Conservation (phyloP, 2,797 vertebrate genomes). For the Saxicola maurus region DNA sequence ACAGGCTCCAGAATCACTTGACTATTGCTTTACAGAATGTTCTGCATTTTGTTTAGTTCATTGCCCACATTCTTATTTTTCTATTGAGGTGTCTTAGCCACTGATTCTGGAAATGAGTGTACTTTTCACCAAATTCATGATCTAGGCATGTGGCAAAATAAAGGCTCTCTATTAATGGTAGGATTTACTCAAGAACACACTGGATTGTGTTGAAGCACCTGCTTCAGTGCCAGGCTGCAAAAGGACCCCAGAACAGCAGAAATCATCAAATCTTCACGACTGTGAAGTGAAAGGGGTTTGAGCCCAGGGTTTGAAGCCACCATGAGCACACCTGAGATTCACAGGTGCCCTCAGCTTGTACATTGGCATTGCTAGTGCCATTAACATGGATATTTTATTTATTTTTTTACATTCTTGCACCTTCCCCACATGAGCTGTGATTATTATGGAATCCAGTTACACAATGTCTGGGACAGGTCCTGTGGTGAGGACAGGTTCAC, state of each 20-base stretch:
- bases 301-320: neutral
- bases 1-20: neutral
- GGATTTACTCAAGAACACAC: neutral
- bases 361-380: fast-evolving
- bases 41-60: neutral
- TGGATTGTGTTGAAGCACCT: neutral
- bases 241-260: neutral
- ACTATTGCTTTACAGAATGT: neutral
- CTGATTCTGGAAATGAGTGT: neutral
- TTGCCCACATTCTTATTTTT: neutral
- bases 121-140: neutral
- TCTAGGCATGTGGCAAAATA: neutral
- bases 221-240: neutral
- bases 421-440: neutral
- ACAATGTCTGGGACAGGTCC: neutral
- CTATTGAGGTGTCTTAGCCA: neutral
- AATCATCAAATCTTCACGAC: neutral
- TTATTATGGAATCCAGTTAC: neutral
- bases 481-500: neutral
- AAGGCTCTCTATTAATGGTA: neutral
- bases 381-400: neutral
- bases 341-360: neutral
- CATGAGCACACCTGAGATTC: neutral
- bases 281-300: neutral
- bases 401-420: neutral